Conservation (phyloP, 1,140 invertebrate genomes). For the Panagrolaimus sp. region DNA sequence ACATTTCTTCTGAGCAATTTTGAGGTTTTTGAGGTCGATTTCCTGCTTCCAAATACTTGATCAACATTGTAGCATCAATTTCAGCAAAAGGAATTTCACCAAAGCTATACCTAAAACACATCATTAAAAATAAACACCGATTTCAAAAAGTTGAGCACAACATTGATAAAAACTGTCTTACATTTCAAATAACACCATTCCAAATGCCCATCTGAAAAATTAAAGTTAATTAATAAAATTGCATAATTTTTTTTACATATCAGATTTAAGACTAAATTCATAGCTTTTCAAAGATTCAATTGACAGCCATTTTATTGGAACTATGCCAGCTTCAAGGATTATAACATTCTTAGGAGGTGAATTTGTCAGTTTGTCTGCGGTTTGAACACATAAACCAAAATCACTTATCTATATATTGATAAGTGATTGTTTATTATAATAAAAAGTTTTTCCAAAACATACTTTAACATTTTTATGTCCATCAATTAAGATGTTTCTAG, state of each 20-base stretch:
- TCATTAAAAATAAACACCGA: too few relatives aligned
- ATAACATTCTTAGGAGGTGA: not conserved
- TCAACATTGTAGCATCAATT: slow-evolving; percentile 4
- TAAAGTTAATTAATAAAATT: too few relatives aligned
- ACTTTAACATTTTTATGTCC: slow-evolving; percentile 15
- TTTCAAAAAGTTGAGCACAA: too few relatives aligned
- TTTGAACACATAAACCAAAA: slow-evolving; percentile 19
- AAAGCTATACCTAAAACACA: too few relatives aligned
- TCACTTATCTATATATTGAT: slow-evolving; percentile 16
- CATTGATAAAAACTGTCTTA: too few relatives aligned
- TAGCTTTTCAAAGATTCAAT: slow-evolving; percentile 14
- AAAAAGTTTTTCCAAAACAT: not conserved
- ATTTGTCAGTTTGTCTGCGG: not conserved
- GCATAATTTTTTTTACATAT: too few relatives aligned
- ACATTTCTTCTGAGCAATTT: slow-evolving; percentile 25
- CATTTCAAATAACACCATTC: slow-evolving; percentile 22
- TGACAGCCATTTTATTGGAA: slow-evolving; percentile 24
- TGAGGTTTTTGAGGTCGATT: slow-evolving; percentile 19
- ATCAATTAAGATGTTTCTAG: slow-evolving; percentile 15
- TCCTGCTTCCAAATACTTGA: slow-evolving; percentile 17
- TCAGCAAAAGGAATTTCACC: slow-evolving; percentile 18
- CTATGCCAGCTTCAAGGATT: not conserved
- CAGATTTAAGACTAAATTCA: slow-evolving; percentile 14
- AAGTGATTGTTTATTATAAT: not conserved
- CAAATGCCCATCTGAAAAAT: slow-evolving; percentile 23